These are phyloP conservation scores for Drosophila leontia DNA, from an alignment of 1,140 invertebrate species.

Conservation along the genomic window DNA sequence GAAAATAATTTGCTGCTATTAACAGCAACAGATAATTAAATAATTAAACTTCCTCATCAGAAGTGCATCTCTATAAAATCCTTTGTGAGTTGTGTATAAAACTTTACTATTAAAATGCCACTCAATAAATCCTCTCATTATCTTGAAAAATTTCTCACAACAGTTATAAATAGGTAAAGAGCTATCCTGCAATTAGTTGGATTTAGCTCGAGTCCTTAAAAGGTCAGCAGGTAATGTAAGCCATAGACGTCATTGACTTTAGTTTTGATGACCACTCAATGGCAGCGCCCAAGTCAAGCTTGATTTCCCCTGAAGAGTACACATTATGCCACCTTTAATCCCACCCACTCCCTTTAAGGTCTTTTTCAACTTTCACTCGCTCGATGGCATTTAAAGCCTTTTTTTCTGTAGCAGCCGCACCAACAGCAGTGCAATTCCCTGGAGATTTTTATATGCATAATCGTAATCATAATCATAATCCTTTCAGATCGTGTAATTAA, in stretches of 20 bases:
- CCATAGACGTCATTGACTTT: slow-evolving; percentile 8
- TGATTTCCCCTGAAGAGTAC: slow-evolving; percentile 46
- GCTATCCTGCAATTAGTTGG: slow-evolving; percentile 1
- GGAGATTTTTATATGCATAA: slow-evolving; percentile 43
- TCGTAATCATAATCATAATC: slow-evolving; percentile 59
- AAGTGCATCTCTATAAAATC: not conserved
- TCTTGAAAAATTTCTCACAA: not conserved
- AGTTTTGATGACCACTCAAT: slow-evolving; percentile 36
- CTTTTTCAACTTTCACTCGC: slow-evolving; percentile 47
- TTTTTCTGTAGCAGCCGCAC: slow-evolving; percentile 1
- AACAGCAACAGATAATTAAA: not conserved
- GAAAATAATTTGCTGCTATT: not conserved
- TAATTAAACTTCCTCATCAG: not conserved
- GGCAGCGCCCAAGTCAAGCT: slow-evolving; percentile 35
- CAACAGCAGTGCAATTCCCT: slow-evolving; percentile 19
- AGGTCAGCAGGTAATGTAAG: not conserved
- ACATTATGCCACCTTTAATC: slow-evolving; percentile 7
- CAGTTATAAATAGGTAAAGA: not conserved
- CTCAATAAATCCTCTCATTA: not conserved
- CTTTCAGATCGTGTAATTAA: slow-evolving; percentile 74
- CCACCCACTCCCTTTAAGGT: slow-evolving; percentile 45
- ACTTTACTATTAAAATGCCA: not conserved
- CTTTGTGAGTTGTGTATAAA: not conserved
- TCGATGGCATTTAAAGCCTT: slow-evolving; percentile 50
- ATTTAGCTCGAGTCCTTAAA: slow-evolving; percentile 1